Conservation (phyloP, 2,797 vertebrate genomes). For the Ctenochaetus hawaiiensis region DNA sequence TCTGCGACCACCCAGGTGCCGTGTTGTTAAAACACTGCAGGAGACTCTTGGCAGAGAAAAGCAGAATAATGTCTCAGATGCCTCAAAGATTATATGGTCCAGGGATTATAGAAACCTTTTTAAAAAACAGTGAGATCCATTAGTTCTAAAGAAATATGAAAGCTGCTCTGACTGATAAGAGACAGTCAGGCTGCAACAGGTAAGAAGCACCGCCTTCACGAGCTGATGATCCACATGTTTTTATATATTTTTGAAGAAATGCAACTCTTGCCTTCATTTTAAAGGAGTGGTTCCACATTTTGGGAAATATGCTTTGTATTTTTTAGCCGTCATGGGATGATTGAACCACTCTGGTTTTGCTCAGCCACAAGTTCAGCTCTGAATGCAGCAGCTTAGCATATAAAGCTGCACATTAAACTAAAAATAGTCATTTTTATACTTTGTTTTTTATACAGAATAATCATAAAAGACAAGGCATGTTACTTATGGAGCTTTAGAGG, state of each 20-base stretch:
- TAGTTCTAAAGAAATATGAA: neutral
- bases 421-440: neutral
- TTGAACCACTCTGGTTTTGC: too few relatives aligned
- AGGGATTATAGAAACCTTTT: neutral
- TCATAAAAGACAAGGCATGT: neutral
- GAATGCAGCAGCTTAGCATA: neutral
- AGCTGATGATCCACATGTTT: neutral
- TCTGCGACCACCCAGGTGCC: slow-evolving; percentile 43
- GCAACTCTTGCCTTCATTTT: too few relatives aligned
- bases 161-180: neutral
- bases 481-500: neutral
- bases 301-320: neutral
- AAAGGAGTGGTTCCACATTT: neutral
- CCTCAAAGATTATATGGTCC: neutral
- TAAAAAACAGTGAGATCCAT: neutral
- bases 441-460: neutral
- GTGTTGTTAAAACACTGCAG: slow-evolving; percentile 18
- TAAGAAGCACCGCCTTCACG: neutral
- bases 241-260: too few relatives aligned
- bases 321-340: neutral
- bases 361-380: too few relatives aligned
- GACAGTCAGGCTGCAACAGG: neutral
- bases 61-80: slow-evolving; percentile 11
- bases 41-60: slow-evolving; percentile 19
- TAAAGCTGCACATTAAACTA: neutral